Evolutionary conservation across 1,140 invertebrate species (phyloP).

Genomic region (Eupristina koningsbergeri): DNA sequence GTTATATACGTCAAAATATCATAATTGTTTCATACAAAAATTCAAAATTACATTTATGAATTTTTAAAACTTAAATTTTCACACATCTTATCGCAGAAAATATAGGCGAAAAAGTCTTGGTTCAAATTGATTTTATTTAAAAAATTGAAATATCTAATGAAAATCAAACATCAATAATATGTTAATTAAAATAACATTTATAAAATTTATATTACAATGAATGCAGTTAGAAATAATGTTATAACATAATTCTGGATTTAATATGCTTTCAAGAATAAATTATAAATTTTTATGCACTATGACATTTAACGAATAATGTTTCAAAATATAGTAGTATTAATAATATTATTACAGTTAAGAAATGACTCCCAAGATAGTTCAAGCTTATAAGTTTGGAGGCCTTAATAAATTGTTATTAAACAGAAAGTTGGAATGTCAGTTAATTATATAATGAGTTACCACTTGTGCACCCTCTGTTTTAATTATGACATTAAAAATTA

Average conservation of each 20-base stretch:
- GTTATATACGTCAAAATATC: too few relatives aligned
- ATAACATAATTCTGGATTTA: background rate
- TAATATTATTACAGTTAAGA: conserved; percentile 31
- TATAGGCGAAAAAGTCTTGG: too few relatives aligned
- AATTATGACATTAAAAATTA: background rate
- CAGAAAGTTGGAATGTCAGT: conserved; percentile 66
- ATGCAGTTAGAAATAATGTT: background rate
- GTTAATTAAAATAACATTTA: too few relatives aligned
- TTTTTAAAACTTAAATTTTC: too few relatives aligned
- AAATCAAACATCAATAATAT: too few relatives aligned
- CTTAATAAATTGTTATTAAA: conserved; percentile 70
- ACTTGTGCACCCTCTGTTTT: conserved; percentile 40
- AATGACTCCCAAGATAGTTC: conserved; percentile 15
- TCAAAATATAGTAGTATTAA: background rate
- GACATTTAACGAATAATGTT: background rate
- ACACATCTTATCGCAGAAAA: too few relatives aligned
- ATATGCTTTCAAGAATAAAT: background rate
- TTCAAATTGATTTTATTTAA: too few relatives aligned
- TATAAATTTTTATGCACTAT: background rate
- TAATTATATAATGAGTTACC: conserved; percentile 70
- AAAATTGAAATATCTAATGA: too few relatives aligned
- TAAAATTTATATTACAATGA: too few relatives aligned
- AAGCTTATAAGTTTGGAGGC: conserved; percentile 44
- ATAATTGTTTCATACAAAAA: too few relatives aligned
- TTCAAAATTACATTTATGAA: too few relatives aligned